Evolutionary conservation across 2,888 invertebrate genomes (phyloP), one percentile per base, ranked within the genome.

Genomic region (Micropterix aruncella): DNA sequence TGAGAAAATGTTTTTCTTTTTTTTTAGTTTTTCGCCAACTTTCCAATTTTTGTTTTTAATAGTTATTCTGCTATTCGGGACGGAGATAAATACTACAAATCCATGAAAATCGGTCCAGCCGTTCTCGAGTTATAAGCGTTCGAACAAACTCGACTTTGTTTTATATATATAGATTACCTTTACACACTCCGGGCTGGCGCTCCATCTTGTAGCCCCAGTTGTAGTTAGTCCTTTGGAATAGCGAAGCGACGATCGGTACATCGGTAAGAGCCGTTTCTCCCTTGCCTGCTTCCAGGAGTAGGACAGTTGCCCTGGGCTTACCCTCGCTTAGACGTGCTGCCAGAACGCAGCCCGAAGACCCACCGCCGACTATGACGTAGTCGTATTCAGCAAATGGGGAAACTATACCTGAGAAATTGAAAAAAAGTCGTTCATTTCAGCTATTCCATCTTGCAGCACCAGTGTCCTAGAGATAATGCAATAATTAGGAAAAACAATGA

Each of bases 121-220:
- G n/a, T n/a, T n/a, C n/a, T n/a, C n/a, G n/a, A n/a, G n/a, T n/a
- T n/a, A n/a, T n/a, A n/a, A n/a, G n/a, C n/a, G n/a, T n/a, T n/a
- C n/a, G n/a, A n/a, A n/a, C n/a, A n/a, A n/a, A n/a, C n/a, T n/a
- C n/a, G n/a, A n/a, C n/a, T n/a, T n/a, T n/a, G n/a, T n/a, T n/a
- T n/a, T n/a, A n/a, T n/a, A n/a, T n/a, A n/a, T n/a, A n/a, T n/a
- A n/a, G n/a, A n/a, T 45, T 59, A 52, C 70, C 76, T 50, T 65
- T 63, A 46, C 75, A 77, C 12, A 74, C 70, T 14, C 65, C 66
- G 1, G 62, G 61, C 52, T 74, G 73, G 18, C 67, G 68, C 50
- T 77, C 76, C 56, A 75, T 75, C 18, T 71, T 60, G 52, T 71
- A 73, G 1, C 64, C 67, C 73, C 73, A 73, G 16, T 69, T 66